Base-by-base conservation (phyloP, 1,140 invertebrate species). In the Pseudobourletiella spinata region DNA sequence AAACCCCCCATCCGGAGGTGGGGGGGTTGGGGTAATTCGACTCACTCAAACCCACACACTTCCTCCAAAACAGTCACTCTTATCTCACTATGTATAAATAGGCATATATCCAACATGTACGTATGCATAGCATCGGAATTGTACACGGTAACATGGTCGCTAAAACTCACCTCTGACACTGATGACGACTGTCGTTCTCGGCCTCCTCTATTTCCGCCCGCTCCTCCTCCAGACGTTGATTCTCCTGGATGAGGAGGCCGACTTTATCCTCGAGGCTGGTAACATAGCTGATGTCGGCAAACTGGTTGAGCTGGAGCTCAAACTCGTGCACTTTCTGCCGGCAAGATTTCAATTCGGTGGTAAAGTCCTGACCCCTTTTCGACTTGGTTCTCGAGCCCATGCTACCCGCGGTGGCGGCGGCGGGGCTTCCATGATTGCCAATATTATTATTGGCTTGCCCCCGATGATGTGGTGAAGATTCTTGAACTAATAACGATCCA, bases 141-240 rank as follows among this genome's bases (percentile, higher is more conserved):
- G n/a, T n/a, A n/a, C n/a, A n/a, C n/a, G n/a, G n/a, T n/a, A n/a
- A 39, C n/a, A 2, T 18, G n/a, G 29, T 32, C n/a, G 26, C 18
- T 58, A n/a, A n/a, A n/a, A n/a, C n/a, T n/a, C n/a, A 81, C 74
- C 82, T 79, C 70, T 84, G 83, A 73, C 81, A 79, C 71, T 81
- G 79, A 57, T 83, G 73, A 56, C 83, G 77, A 20, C 81, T 82
- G 67, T 84, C 83, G 74, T 84, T 84, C 74, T 84, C 83, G 35
- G 82, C 82, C 72, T 84, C 83, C 72, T 84, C 83, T 39, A 84
- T 74, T 74, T 84, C 83, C 71, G 82, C 82, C 71, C 80, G 80
- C 66, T 84, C 81, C 65, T 85, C 83, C 69, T 83, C 82, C 65
- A 84, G 70, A 65, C 76, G 73, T 25, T 77, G 75, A 74, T 83